These are phyloP conservation scores for Apogon talboti DNA, from an alignment of 2,797 vertebrate genomes.

Conservation along the genomic window DNA sequence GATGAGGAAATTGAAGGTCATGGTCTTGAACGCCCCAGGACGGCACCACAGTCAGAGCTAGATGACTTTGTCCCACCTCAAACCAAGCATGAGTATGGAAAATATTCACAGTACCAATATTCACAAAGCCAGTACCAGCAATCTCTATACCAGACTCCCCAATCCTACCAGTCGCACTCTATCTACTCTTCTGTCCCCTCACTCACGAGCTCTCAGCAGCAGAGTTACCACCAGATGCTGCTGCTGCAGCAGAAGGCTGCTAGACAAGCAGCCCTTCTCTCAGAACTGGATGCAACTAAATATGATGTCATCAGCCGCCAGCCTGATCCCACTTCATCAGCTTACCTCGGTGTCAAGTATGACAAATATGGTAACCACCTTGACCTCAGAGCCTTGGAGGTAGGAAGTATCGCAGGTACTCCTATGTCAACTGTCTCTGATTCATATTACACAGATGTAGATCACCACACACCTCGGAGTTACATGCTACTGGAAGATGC, in stretches of 20 bases:
- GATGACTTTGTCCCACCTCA: conserved; percentile 94
- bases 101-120: conserved; percentile 92
- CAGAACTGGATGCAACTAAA: conserved; percentile 91
- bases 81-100: conserved; percentile 93
- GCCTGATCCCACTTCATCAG: conserved; percentile 88
- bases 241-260: conserved; percentile 94
- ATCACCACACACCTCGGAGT: conserved; percentile 90
- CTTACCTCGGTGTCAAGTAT: conserved; percentile 89
- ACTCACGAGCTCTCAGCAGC: conserved; percentile 90
- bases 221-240: conserved; percentile 93
- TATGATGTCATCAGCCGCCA: conserved; percentile 95
- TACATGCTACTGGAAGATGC: conserved; percentile 97
- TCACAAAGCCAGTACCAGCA: conserved; percentile 86
- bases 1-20: conserved; percentile 84
- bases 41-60: conserved; percentile 94
- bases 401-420: conserved; percentile 91
- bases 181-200: conserved; percentile 96
- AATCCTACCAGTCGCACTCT: conserved; percentile 95
- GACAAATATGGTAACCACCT: conserved; percentile 90
- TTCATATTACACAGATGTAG: conserved; percentile 95
- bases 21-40: conserved; percentile 93
- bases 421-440: conserved; percentile 97
- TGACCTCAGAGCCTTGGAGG: conserved; percentile 93
- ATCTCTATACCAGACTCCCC: conserved; percentile 91
- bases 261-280: conserved; percentile 91